phyloP scores from a whole-genome alignment of 2,797 vertebrate species.

The Phataginus tricuspis region DNA sequence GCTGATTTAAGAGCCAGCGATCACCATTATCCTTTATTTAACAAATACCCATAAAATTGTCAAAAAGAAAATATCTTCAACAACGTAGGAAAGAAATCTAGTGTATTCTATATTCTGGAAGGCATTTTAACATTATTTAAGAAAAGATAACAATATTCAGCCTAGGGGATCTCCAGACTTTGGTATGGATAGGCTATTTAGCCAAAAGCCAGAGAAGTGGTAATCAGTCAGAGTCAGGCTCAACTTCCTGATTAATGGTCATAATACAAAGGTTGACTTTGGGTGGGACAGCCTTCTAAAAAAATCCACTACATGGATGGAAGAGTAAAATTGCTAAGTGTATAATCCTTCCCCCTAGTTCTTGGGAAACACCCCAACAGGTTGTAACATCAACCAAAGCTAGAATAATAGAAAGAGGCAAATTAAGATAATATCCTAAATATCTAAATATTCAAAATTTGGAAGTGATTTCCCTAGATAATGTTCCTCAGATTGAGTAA shows the following conservation, averaged over 20 bases:
- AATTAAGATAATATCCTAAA: not conserved
- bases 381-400: not conserved
- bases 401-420: not conserved
- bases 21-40: slow-evolving; percentile 22
- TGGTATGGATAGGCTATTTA: not conserved
- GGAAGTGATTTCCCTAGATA: not conserved
- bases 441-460: not conserved
- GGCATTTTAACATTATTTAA: slow-evolving; percentile 3
- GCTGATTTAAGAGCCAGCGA: not conserved
- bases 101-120: not conserved
- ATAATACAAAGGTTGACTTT: not conserved
- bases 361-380: not conserved
- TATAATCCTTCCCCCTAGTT: not conserved
- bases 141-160: not conserved
- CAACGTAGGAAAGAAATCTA: not conserved
- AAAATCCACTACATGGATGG: not conserved
- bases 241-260: not conserved
- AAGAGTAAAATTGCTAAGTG: not conserved
- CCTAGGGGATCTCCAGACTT: not conserved
- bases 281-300: not conserved
- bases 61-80: not conserved
- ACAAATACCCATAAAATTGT: slow-evolving; percentile 16
- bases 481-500: not conserved
- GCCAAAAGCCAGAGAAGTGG: not conserved
- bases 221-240: not conserved